Conservation (phyloP, 2,113 vertebrate species). For the Petrocephalus zakoni region DNA sequence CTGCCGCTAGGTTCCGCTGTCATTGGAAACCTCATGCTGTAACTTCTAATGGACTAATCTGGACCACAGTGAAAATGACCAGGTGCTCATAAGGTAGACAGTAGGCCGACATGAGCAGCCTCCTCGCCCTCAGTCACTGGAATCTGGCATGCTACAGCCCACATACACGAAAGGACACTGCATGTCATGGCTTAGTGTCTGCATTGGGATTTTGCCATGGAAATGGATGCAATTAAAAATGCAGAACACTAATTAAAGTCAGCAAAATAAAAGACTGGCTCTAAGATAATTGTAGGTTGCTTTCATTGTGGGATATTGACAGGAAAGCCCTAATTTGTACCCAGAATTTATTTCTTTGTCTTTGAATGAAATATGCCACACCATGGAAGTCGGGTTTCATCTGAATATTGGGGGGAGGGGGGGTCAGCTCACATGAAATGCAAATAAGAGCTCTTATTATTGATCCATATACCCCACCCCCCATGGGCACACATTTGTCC, state of each 20-base stretch:
- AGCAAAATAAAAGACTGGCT: neutral
- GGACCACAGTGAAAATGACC: neutral
- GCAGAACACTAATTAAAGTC: neutral
- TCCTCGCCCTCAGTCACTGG: neutral
- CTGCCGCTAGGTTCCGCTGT: neutral
- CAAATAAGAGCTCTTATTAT: neutral
- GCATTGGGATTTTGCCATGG: neutral
- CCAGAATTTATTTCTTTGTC: neutral
- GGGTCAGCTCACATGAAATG: neutral
- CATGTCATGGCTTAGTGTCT: neutral
- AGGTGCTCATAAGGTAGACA: neutral
- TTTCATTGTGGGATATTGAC: neutral
- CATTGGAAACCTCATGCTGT: neutral
- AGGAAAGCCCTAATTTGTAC: neutral
- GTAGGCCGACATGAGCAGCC: neutral
- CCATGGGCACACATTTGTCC: neutral
- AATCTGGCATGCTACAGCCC: neutral
- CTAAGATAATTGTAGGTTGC: neutral
- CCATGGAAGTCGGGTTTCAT: neutral
- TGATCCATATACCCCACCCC: neutral
- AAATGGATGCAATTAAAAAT: neutral
- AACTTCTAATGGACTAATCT: neutral
- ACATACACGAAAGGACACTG: neutral
- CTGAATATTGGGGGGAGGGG: neutral
- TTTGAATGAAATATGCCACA: neutral